Conservation (phyloP, 2,113 vertebrate species). For the Cervus canadensis region DNA sequence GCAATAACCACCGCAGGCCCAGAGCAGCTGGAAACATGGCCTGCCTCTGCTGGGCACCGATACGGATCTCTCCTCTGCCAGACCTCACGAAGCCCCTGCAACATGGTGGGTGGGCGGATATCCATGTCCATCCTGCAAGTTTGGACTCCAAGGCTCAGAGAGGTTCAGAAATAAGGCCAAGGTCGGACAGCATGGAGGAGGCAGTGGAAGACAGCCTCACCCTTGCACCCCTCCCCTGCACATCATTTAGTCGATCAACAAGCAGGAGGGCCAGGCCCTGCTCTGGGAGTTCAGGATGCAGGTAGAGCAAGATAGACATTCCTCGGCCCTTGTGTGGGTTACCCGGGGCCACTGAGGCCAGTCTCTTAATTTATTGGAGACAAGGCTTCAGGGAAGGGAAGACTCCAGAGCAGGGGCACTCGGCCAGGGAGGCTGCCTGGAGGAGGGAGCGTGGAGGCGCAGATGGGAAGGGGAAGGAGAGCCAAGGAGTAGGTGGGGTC, state of each 20-base stretch:
- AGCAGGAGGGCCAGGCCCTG: neutral
- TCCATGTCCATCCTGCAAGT: rapidly evolving
- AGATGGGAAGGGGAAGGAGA: neutral
- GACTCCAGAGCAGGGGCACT: neutral
- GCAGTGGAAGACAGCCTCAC: neutral
- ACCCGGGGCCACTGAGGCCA: rapidly evolving
- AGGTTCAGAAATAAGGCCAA: neutral
- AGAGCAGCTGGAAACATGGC: rapidly evolving
- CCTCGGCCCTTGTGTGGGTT: rapidly evolving
- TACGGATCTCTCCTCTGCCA: rapidly evolving
- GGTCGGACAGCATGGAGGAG: neutral
- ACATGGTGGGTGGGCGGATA: rapidly evolving
- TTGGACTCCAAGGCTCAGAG: neutral
- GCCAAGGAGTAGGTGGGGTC: rapidly evolving
- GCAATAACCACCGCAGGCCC: rapidly evolving
- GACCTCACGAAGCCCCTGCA: rapidly evolving
- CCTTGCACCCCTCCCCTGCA: rapidly evolving
- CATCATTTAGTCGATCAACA: neutral
- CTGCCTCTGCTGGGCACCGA: rapidly evolving
- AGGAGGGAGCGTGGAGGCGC: neutral
- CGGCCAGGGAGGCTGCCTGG: neutral
- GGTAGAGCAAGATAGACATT: rapidly evolving
- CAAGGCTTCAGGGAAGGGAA: neutral
- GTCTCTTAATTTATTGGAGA: no score
- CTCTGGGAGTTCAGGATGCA: neutral